Conservation (phyloP, 2,888 invertebrate species). For the Drosophila gaucha region DNA sequence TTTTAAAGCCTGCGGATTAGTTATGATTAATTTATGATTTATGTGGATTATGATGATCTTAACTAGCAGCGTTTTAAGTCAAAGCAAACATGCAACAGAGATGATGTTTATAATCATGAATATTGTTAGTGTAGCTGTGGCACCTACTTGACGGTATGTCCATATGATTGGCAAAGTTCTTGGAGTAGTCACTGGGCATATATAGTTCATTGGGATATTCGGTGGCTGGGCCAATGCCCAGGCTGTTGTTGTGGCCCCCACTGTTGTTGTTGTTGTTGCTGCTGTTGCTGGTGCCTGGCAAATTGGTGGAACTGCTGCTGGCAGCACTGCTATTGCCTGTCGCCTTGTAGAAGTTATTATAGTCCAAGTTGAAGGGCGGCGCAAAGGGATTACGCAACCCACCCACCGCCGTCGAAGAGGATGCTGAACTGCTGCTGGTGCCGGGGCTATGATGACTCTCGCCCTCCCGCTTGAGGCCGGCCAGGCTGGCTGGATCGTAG, state of each 20-base stretch:
- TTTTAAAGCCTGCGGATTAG: slow-evolving; percentile 14
- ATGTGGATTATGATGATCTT: too few species aligned
- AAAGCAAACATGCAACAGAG: slow-evolving; percentile 13
- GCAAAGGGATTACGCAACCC: slow-evolving; percentile 77
- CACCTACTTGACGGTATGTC: slow-evolving; percentile 85
- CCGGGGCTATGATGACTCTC: slow-evolving; percentile 66
- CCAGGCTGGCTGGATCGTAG: slow-evolving; percentile 82
- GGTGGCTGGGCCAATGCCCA: slow-evolving; percentile 53
- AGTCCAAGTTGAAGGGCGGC: slow-evolving; percentile 81
- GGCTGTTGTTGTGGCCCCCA: slow-evolving; percentile 22
- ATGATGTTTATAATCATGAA: slow-evolving; percentile 6
- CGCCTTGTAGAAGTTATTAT: slow-evolving; percentile 81
- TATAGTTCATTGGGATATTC: slow-evolving; percentile 84
- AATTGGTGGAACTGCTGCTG: slow-evolving; percentile 47
- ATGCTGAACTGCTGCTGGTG: slow-evolving; percentile 36
- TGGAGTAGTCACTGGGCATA: slow-evolving; percentile 83
- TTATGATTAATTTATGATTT: too few species aligned
- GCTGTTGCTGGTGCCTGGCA: slow-evolving; percentile 5
- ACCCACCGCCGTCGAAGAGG: slow-evolving; percentile 59
- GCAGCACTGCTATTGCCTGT: slow-evolving; percentile 44
- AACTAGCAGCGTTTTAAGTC: slow-evolving; percentile 15
- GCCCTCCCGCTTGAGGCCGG: slow-evolving; percentile 82
- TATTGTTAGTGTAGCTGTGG: not conserved
- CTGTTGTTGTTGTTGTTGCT: slow-evolving; percentile 37
- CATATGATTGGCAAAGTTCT: slow-evolving; percentile 84